phyloP scores from a whole-genome alignment of 1,140 invertebrate species.

The Anastrepha ludens region DNA sequence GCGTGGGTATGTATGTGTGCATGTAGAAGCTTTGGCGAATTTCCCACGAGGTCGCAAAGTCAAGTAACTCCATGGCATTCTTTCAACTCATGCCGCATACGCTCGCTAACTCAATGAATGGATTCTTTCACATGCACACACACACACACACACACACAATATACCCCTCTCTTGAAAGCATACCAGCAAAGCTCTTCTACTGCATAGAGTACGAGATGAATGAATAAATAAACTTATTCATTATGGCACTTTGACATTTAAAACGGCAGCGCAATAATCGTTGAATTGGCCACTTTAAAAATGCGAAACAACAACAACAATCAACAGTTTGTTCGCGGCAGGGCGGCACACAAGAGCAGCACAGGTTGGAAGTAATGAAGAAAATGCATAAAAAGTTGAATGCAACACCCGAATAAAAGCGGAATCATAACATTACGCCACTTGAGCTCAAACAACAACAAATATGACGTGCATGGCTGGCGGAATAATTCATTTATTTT shows the following conservation, averaged over 20 bases:
- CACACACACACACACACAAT: neutral
- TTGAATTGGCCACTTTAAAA: slow-evolving; percentile 47
- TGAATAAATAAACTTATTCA: slow-evolving; percentile 51
- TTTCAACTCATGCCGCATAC: neutral
- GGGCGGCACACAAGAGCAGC: neutral
- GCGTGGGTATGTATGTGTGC: neutral
- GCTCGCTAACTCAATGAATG: neutral
- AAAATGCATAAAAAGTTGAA: slow-evolving; percentile 1
- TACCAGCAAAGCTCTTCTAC: neutral
- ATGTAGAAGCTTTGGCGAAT: neutral
- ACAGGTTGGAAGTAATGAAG: neutral
- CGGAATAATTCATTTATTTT: no score
- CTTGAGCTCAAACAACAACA: slow-evolving; percentile 5
- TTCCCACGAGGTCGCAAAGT: slow-evolving; percentile 19
- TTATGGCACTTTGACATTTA: slow-evolving; percentile 52
- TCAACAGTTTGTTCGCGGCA: neutral
- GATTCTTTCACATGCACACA: slow-evolving; percentile 1
- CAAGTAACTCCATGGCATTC: slow-evolving; percentile 29
- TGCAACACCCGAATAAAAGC: neutral
- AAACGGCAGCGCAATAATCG: slow-evolving; percentile 42
- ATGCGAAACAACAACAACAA: slow-evolving; percentile 14
- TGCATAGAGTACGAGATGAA: slow-evolving; percentile 1
- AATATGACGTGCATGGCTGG: neutral
- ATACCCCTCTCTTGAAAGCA: neutral
- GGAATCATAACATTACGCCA: slow-evolving; percentile 6